Evolutionary conservation across 2,888 invertebrate species (phyloP).

Genomic region (Copidosoma aretas): DNA sequence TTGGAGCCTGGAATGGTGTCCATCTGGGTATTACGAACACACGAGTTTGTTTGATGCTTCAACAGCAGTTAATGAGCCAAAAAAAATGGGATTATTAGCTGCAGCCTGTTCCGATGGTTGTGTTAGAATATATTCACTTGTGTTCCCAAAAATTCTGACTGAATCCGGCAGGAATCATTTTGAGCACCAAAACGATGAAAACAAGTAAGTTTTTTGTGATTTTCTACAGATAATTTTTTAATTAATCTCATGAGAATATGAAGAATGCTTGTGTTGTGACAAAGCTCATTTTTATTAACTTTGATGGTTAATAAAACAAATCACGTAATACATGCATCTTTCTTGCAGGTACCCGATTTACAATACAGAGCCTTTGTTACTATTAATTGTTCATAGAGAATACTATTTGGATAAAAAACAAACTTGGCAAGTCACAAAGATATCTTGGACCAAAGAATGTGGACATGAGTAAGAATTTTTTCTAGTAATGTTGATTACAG

Average conservation of each 20-base stretch:
- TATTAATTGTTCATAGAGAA: conserved; percentile 51
- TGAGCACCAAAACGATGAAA: too few species aligned
- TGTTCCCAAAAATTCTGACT: conserved; percentile 62
- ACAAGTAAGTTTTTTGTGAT: too few species aligned
- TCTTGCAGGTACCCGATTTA: conserved; percentile 55
- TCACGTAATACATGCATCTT: neutral
- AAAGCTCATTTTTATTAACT: too few species aligned
- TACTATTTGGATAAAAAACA: conserved; percentile 48
- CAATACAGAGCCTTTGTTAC: conserved; percentile 56
- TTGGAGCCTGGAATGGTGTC: conserved; percentile 80
- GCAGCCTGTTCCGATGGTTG: conserved; percentile 72
- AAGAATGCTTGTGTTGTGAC: too few species aligned
- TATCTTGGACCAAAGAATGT: conserved; percentile 57
- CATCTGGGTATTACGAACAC: conserved; percentile 72
- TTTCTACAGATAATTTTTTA: too few species aligned
- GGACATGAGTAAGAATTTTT: conserved; percentile 54
- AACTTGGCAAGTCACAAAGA: conserved; percentile 56
- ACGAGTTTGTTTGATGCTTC: conserved; percentile 36
- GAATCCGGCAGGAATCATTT: neutral
- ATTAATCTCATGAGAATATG: too few species aligned
- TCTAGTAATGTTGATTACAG: neutral
- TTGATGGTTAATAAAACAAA: too few species aligned
- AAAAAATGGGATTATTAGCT: conserved; percentile 73
- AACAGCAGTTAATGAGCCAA: conserved; percentile 30
- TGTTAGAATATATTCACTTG: conserved; percentile 70